Conservation (phyloP, 2,113 vertebrate genomes). For the Leucoraja erinaceus region DNA sequence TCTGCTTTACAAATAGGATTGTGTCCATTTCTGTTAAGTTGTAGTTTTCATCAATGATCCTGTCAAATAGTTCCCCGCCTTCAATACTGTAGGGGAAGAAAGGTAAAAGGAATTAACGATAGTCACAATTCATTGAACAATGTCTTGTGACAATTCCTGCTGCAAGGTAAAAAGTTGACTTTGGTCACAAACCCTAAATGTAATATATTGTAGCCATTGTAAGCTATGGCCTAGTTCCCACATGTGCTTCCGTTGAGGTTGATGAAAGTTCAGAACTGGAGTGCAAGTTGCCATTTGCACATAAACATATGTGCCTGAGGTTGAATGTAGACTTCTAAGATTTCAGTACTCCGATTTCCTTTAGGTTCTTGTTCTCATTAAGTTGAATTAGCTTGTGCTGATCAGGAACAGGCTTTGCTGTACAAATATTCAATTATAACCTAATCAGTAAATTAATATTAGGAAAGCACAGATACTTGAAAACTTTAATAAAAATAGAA, state of each 20-base stretch:
- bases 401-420: neutral
- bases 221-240: too few species aligned
- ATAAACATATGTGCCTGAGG: neutral
- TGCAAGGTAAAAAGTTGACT: too few species aligned
- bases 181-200: too few species aligned
- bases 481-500: too few species aligned
- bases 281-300: too few species aligned
- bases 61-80: constrained; percentile 90
- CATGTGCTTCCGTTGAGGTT: too few species aligned
- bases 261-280: too few species aligned
- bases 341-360: neutral
- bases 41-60: constrained; percentile 90
- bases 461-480: too few species aligned
- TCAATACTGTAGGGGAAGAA: constrained; percentile 68
- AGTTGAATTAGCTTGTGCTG: neutral
- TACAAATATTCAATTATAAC: constrained; percentile 10
- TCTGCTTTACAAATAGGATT: constrained; percentile 83
- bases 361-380: neutral
- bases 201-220: too few species aligned
- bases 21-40: constrained; percentile 85
- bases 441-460: neutral
- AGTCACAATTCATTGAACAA: neutral
- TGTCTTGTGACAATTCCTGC: neutral
- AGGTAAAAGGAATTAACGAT: neutral
- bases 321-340: neutral